phyloP scores from a whole-genome alignment of 1,140 invertebrate species.

The Leptinotarsa texana region DNA sequence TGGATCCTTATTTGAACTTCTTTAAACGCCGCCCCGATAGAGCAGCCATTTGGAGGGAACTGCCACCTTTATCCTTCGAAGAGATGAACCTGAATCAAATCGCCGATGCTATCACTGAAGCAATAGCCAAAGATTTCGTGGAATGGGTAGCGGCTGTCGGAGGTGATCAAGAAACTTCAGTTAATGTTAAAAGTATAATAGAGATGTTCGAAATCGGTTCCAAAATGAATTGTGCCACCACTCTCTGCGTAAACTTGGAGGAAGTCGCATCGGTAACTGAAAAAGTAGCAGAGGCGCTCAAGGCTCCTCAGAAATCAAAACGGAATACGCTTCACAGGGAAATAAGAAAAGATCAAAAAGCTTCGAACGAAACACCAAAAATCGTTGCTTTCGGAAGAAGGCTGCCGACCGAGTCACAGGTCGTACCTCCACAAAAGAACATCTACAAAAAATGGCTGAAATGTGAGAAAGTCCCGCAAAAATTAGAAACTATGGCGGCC shows the following conservation, averaged over 20 bases:
- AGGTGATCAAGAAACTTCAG: slow-evolving; percentile 49
- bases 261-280: slow-evolving; percentile 58
- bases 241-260: slow-evolving; percentile 55
- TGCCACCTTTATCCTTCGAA: slow-evolving; percentile 41
- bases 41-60: slow-evolving; percentile 44
- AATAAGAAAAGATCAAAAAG: slow-evolving; percentile 58
- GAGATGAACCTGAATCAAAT: slow-evolving; percentile 56
- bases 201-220: slow-evolving; percentile 66
- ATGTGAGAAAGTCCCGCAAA: slow-evolving; percentile 58
- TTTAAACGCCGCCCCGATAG: slow-evolving; percentile 41
- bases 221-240: slow-evolving; percentile 59
- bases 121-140: slow-evolving; percentile 64
- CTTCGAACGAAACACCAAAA: slow-evolving; percentile 55
- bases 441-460: slow-evolving; percentile 58
- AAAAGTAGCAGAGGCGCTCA: slow-evolving; percentile 54
- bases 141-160: slow-evolving; percentile 62
- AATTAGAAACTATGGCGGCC: slow-evolving; percentile 61
- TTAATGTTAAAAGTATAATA: slow-evolving; percentile 57
- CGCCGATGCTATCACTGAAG: slow-evolving; percentile 58
- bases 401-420: slow-evolving; percentile 57
- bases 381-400: slow-evolving; percentile 58
- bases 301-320: slow-evolving; percentile 43
- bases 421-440: slow-evolving; percentile 56
- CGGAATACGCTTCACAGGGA: slow-evolving; percentile 55
- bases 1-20: slow-evolving; percentile 47